Evolutionary conservation across 2,888 invertebrate genomes (phyloP).

Genomic region (Caenorhabditis sp.): DNA sequence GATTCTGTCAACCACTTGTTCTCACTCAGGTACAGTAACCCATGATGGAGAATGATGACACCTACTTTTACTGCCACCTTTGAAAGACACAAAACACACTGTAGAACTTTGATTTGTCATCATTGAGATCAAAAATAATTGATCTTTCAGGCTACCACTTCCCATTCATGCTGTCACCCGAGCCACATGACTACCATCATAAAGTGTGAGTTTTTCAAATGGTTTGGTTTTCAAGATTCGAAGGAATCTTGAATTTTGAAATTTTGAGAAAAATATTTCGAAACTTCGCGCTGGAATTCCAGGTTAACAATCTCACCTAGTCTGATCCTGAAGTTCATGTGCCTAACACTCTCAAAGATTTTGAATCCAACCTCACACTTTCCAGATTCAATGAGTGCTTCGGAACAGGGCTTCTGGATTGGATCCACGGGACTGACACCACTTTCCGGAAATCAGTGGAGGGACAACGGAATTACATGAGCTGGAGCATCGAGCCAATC

Average conservation of each 20-base stretch:
- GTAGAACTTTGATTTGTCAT: too few species aligned
- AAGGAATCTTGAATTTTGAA: too few species aligned
- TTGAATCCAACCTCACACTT: conserved; percentile 18
- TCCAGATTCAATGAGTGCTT: conserved; percentile 91
- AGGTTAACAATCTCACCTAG: too few species aligned
- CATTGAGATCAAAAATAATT: too few species aligned
- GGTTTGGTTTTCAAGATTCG: neutral
- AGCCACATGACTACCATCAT: conserved; percentile 93
- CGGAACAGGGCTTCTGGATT: conserved; percentile 90
- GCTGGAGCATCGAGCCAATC: conserved; percentile 83
- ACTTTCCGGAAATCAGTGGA: conserved; percentile 89
- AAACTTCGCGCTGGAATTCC: neutral
- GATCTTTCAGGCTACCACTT: conserved; percentile 87
- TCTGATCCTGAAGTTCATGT: too few species aligned
- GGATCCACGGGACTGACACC: conserved; percentile 90
- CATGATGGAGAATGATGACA: too few species aligned
- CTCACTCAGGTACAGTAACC: conserved; percentile 87
- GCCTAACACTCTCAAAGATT: too few species aligned
- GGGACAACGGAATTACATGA: conserved; percentile 87
- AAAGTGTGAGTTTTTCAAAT: conserved; percentile 87
- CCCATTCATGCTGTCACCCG: conserved; percentile 91
- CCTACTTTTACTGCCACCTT: neutral
- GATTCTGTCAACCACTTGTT: conserved; percentile 89
- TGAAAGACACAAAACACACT: conserved; percentile 14
- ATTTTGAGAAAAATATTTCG: neutral